Evolutionary conservation across 1,140 invertebrate genomes (phyloP).

Genomic region (Helicoverpa armigera): DNA sequence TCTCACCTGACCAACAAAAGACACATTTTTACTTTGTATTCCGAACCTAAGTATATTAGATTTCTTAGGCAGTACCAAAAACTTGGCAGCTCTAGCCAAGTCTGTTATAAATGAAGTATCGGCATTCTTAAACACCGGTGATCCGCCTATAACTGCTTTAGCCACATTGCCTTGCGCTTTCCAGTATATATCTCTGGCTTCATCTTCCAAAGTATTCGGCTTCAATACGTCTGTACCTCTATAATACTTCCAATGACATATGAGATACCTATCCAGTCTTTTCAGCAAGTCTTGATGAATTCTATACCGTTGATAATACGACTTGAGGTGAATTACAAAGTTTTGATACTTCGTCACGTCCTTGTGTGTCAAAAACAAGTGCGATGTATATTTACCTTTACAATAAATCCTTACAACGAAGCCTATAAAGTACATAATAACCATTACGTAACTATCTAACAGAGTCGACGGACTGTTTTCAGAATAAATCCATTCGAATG

Average conservation of each 20-base stretch:
- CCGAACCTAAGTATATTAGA: slow-evolving; percentile 69
- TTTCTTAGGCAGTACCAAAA: slow-evolving; percentile 70
- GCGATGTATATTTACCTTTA: slow-evolving; percentile 61
- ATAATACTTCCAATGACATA: slow-evolving; percentile 78
- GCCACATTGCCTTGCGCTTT: slow-evolving; percentile 76
- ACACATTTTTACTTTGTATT: slow-evolving; percentile 63
- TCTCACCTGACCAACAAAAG: slow-evolving; percentile 73
- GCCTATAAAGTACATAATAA: slow-evolving; percentile 52
- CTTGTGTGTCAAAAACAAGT: slow-evolving; percentile 66
- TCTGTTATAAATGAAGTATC: slow-evolving; percentile 70
- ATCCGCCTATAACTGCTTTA: slow-evolving; percentile 68
- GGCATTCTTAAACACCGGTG: slow-evolving; percentile 63
- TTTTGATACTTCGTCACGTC: slow-evolving; percentile 69
- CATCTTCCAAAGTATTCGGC: slow-evolving; percentile 69
- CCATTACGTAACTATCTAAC: slow-evolving; percentile 61
- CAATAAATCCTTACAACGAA: slow-evolving; percentile 64
- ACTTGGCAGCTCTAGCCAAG: slow-evolving; percentile 66
- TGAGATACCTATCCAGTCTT: slow-evolving; percentile 72
- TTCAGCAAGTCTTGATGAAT: slow-evolving; percentile 71
- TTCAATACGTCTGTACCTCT: slow-evolving; percentile 71
- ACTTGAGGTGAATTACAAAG: slow-evolving; percentile 69
- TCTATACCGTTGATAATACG: slow-evolving; percentile 67
- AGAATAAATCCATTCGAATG: slow-evolving; percentile 66
- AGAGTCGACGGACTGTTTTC: slow-evolving; percentile 61
- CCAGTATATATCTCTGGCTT: slow-evolving; percentile 76